Evolutionary conservation across 1,140 invertebrate species (phyloP).

Genomic region (Philotrypesis tridentata): DNA sequence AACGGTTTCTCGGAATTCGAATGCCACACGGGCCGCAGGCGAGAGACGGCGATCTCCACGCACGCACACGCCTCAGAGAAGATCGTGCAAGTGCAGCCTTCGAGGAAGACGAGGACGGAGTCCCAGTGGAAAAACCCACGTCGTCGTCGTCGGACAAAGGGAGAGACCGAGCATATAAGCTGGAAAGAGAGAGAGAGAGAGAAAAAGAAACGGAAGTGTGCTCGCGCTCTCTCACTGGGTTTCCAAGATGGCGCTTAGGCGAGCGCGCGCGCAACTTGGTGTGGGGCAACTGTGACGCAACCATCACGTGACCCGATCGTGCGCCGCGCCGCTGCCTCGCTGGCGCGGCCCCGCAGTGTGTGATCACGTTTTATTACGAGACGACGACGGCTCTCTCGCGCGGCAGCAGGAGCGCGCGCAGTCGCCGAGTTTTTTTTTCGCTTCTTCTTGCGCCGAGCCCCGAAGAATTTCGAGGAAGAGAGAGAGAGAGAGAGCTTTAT

Average conservation of each 20-base stretch:
- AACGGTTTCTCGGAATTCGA: background rate
- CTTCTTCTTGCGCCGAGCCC: no score
- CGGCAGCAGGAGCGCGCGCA: background rate
- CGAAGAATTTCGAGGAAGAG: background rate
- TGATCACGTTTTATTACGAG: conserved; percentile 71
- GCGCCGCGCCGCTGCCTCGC: conserved; percentile 17
- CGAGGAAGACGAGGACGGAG: background rate
- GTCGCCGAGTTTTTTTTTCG: background rate
- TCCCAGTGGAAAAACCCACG: background rate
- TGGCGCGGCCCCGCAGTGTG: conserved; percentile 67
- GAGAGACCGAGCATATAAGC: background rate
- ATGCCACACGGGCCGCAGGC: background rate
- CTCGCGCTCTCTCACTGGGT: conserved; percentile 9
- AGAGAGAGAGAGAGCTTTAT: no score
- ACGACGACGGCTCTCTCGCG: conserved; percentile 20
- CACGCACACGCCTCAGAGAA: background rate
- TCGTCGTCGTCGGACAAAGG: conserved; percentile 1
- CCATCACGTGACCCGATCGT: conserved; percentile 58
- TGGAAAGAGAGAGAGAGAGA: background rate
- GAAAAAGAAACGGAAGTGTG: conserved; percentile 32
- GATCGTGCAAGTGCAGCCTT: background rate
- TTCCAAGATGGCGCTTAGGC: conserved; percentile 48
- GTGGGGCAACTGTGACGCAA: conserved; percentile 64
- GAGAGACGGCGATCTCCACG: no score
- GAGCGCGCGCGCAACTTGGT: conserved; percentile 58